These are phyloP conservation scores for Neofelis nebulosa DNA, from an alignment of 2,113 vertebrate genomes.

Conservation along the genomic window DNA sequence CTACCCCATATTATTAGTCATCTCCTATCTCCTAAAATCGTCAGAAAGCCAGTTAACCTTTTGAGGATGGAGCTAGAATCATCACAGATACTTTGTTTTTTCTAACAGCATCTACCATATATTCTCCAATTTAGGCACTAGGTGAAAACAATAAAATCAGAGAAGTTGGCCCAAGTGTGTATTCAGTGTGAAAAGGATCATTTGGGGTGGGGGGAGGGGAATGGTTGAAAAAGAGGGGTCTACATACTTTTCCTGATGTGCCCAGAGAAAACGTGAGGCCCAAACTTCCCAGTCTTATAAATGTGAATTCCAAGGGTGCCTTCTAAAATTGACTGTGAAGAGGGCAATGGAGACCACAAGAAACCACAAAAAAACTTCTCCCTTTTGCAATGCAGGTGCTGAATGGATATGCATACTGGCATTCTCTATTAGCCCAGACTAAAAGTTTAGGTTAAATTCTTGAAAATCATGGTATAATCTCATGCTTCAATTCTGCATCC, in stretches of 20 bases:
- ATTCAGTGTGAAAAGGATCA: neutral
- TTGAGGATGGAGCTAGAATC: neutral
- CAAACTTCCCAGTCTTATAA: neutral
- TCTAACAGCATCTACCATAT: neutral
- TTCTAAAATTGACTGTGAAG: neutral
- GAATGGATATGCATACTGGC: neutral
- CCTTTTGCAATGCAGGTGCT: neutral
- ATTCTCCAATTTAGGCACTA: neutral
- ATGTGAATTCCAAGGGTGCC: neutral
- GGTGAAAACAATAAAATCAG: neutral
- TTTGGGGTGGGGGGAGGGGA: too few relatives aligned
- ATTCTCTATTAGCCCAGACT: neutral
- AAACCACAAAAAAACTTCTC: neutral
- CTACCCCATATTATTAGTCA: neutral
- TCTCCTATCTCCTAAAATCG: neutral
- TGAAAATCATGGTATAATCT: neutral
- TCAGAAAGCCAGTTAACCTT: neutral
- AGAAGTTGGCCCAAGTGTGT: neutral
- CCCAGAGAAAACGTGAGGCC: neutral
- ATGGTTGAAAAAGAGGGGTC: neutral
- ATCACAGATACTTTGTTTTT: neutral
- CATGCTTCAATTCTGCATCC: fast-evolving
- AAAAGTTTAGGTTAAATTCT: neutral
- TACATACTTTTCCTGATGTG: neutral
- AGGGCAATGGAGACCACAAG: neutral